Evolutionary conservation across 2,113 vertebrate species (phyloP).

Genomic region (Canis aureus): DNA sequence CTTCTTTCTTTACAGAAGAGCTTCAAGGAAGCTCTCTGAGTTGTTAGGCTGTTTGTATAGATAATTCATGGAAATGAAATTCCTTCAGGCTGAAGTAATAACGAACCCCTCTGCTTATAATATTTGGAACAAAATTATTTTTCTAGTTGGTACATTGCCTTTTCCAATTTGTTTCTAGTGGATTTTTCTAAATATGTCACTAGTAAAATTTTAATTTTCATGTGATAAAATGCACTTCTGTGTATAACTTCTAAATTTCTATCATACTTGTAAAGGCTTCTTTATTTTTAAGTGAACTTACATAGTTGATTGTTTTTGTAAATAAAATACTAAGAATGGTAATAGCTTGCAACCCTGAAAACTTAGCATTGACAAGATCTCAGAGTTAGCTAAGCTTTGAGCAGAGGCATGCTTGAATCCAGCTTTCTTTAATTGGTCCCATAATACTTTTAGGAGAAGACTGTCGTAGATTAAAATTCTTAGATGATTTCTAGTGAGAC

Average conservation of each 20-base stretch:
- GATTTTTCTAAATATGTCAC: background rate
- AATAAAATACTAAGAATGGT: background rate
- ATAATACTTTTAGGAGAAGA: background rate
- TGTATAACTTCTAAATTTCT: background rate
- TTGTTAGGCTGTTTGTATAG: background rate
- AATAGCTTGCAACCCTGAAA: background rate
- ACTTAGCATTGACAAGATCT: background rate
- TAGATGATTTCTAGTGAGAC: background rate
- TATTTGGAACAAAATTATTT: background rate
- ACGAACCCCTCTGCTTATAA: background rate
- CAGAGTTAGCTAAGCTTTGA: background rate
- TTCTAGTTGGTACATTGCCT: background rate
- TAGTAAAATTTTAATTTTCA: constrained; percentile 4
- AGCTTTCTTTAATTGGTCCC: background rate
- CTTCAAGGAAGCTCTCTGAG: background rate
- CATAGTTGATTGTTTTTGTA: background rate
- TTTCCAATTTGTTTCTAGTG: background rate
- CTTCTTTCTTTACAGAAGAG: background rate
- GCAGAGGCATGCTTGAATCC: background rate
- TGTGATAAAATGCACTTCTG: background rate
- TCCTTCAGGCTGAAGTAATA: background rate
- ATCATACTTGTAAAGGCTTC: background rate
- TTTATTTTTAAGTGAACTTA: background rate
- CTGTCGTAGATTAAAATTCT: background rate
- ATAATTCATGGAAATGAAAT: constrained; percentile 30